Evolutionary conservation across 2,113 vertebrate species (phyloP).

Genomic region (Platysternon megacephalum): DNA sequence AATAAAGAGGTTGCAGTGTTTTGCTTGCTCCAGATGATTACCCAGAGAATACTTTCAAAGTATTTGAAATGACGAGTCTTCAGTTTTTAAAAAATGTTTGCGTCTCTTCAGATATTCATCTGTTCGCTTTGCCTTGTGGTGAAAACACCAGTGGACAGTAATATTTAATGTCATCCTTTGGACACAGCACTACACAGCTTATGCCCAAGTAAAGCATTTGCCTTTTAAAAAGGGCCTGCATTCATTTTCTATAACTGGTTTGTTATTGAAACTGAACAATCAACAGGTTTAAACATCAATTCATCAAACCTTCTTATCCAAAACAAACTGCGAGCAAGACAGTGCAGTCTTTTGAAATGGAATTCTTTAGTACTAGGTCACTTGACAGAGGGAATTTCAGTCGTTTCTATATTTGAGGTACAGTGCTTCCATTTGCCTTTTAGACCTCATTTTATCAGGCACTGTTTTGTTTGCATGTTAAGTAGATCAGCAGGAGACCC

Average conservation of each 20-base stretch:
- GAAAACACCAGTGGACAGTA: conserved; percentile 68
- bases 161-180: conserved; percentile 52
- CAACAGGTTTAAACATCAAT: conserved; percentile 26
- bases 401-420: accelerated
- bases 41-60: background rate
- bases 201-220: conserved; percentile 21
- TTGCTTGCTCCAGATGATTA: background rate
- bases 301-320: conserved; percentile 14
- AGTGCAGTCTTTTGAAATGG: background rate
- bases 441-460: background rate
- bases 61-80: conserved; percentile 9
- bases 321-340: background rate
- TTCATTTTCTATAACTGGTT: conserved; percentile 13
- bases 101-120: conserved; percentile 54
- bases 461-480: background rate
- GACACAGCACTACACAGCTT: conserved; percentile 46
- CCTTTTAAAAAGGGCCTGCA: conserved; percentile 1
- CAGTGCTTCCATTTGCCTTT: background rate
- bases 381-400: background rate
- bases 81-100: conserved; percentile 50
- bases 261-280: background rate
- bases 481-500: background rate
- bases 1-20: conserved; percentile 22
- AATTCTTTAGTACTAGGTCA: background rate
- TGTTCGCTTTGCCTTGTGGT: conserved; percentile 43